phyloP scores from a whole-genome alignment of 1,140 invertebrate species.

The Bicyclus anynana region DNA sequence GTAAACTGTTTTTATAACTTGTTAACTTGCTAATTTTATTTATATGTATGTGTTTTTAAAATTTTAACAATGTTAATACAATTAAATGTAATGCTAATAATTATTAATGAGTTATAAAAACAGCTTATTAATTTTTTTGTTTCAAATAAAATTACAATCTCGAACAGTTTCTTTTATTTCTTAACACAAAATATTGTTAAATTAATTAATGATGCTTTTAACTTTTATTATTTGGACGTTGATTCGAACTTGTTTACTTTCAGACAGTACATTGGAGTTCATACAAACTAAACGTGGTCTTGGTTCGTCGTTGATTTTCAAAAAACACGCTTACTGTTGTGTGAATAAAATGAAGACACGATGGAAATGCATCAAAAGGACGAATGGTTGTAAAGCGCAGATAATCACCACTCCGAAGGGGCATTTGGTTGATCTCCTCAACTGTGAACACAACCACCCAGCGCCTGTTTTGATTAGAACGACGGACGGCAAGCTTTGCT shows the following conservation, averaged over 20 bases:
- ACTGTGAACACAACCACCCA: constrained; percentile 16
- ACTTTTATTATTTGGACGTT: neutral
- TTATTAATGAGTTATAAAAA: too few relatives aligned
- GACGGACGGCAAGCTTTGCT: neutral
- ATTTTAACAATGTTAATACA: too few relatives aligned
- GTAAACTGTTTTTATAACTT: too few relatives aligned
- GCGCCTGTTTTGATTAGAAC: constrained; percentile 8
- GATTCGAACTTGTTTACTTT: neutral
- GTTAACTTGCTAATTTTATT: too few relatives aligned
- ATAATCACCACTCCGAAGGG: neutral
- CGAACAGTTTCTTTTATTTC: too few relatives aligned
- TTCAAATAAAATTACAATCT: too few relatives aligned
- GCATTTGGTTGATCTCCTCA: neutral
- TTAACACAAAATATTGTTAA: too few relatives aligned
- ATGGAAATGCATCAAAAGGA: neutral
- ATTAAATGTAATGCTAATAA: too few relatives aligned
- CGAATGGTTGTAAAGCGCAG: neutral
- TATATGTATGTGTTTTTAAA: too few relatives aligned
- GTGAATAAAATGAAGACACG: neutral
- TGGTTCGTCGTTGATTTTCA: neutral
- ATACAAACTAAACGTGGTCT: neutral
- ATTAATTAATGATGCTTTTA: too few relatives aligned
- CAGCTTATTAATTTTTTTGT: too few relatives aligned
- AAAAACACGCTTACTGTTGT: neutral
- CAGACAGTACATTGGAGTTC: neutral